Evolutionary conservation across 2,797 vertebrate species (phyloP), one percentile per base, ranked within the genome.

Genomic region (Linurgus olivaceus): DNA sequence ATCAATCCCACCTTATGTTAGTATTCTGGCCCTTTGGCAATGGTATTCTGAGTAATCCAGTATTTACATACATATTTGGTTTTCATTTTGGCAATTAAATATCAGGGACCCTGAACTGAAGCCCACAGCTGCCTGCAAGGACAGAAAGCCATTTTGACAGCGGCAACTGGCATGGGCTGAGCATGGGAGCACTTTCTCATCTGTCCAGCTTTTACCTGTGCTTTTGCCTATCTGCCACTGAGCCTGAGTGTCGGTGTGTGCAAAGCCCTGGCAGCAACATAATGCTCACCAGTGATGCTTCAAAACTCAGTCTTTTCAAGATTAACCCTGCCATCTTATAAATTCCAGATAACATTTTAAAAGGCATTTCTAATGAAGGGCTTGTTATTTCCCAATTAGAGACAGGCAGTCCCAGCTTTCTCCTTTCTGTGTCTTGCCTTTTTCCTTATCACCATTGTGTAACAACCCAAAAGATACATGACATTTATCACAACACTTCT

Each of bases 401-500:
- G 21, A 78, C 2, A 4, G 40, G 25, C 51, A 94, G 45, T 25
- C 12, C 10, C 12, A 72, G 57, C 59, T 86, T 86, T 80, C 48
- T 66, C 24, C 26, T 76, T 88, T 62, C 65, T 80, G 50, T 3
- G 4, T 47, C 37, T 94, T 86, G 67, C 44, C n/a, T 87, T 96
- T 96, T 38, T 11, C 90, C 52, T 86, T 62, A 54, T 68, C 54
- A 65, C 38, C 1, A 10, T 63, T 65, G 88, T 94, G 63, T 86
- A 94, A 72, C 80, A 94, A 82, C 63, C 82, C 91, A 96, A 76
- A 83, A 94, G 96, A 96, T 90, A 94, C 71, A 96, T 98, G 98
- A 97, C 98, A 98, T 98, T 98, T 98, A 96, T 98, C 97, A 97
- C 83, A 66, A 97, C 95, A 97, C 73, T 85, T 94, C 92, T 88